Percentiles rank a stretch among this genome's conserved stretches.
Evolutionary conservation across 2,888 invertebrate species (phyloP).

Genomic region (Ophion costatus): DNA sequence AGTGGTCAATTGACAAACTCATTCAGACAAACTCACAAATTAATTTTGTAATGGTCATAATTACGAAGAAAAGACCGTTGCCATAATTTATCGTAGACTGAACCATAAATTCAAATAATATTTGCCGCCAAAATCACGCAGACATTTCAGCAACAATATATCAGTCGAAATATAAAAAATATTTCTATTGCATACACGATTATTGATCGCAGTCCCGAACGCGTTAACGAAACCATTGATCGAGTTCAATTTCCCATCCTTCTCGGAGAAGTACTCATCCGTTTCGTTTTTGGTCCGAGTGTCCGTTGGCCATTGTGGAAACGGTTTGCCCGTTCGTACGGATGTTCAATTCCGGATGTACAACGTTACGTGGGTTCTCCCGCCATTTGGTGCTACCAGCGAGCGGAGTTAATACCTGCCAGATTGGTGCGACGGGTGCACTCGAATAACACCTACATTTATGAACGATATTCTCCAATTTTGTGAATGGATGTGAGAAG

Average conservation of each 20-base stretch:
- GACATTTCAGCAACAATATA: constrained; percentile 62
- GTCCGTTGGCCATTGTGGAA: constrained; percentile 47
- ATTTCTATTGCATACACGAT: constrained; percentile 41
- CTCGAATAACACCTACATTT: neutral
- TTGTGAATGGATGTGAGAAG: constrained; percentile 26
- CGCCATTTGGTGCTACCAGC: constrained; percentile 53
- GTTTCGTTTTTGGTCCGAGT: constrained; percentile 51
- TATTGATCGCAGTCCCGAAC: constrained; percentile 68
- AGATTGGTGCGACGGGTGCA: constrained; percentile 29
- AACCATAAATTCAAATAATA: constrained; percentile 18
- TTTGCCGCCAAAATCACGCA: neutral
- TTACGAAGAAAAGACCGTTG: neutral
- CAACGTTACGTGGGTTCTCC: constrained; percentile 61
- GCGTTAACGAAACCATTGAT: constrained; percentile 72
- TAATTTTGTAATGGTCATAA: neutral
- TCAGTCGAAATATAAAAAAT: constrained; percentile 57
- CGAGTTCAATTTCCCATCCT: constrained; percentile 71
- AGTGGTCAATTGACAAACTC: too few species aligned
- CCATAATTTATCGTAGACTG: neutral
- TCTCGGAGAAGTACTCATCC: constrained; percentile 16
- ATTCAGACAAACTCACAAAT: too few species aligned
- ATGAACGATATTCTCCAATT: constrained; percentile 40
- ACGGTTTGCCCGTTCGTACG: constrained; percentile 55
- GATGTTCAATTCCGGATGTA: constrained; percentile 70
- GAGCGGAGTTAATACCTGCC: constrained; percentile 67